Base-by-base conservation (phyloP, 2,888 invertebrate species). In the Phlogophora meticulosa region DNA sequence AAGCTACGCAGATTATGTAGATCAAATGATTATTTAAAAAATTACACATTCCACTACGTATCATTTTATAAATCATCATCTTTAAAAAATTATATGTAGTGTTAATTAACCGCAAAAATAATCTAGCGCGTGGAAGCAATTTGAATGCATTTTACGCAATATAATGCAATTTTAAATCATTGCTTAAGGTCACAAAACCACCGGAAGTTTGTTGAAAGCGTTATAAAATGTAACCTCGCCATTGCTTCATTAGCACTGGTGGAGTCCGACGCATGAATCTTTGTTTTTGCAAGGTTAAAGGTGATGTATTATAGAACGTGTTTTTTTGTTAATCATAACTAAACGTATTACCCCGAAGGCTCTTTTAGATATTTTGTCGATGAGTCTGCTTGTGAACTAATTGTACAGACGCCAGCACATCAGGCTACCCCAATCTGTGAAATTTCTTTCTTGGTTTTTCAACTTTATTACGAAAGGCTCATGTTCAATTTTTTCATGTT, bases 261-360 rank as follows among this genome's bases (percentile, higher is more conserved):
- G n/a, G 38, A 5, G 1, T 7, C 36, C 17, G 15, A 0, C 34
- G 22, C 28, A 20, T 28, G 43, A 48, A 55, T 64, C n/a, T 36
- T 53, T 11, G 46, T 15, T 7, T 38, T 34, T 0, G 4, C 65
- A 78, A 75, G 74, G 74, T 53, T 22, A 46, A 13, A 2, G n/a
- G 36, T n/a, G 5, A 10, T 55, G 1, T 42, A 22, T 15, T 24
- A 22, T n/a, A 11, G 32, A 32, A 34, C 13, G 24, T 57, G 49
- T 36, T 22, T 58, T 43, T 61, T 64, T 20, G 17, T 63, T 59
- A 49, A 42, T 60, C 40, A 77, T 63, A 38, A 17, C 3, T 28
- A 28, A 5, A 28, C 5, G 51, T 46, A 43, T 49, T 49, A 36
- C 5, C 40, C 78, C 59, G 46, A 73, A 73, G 74, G 65, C 34